Percentiles rank a stretch among this genome's conserved stretches.
phyloP scores from a whole-genome alignment of 1,140 invertebrate species.

The Euschistus heros region DNA sequence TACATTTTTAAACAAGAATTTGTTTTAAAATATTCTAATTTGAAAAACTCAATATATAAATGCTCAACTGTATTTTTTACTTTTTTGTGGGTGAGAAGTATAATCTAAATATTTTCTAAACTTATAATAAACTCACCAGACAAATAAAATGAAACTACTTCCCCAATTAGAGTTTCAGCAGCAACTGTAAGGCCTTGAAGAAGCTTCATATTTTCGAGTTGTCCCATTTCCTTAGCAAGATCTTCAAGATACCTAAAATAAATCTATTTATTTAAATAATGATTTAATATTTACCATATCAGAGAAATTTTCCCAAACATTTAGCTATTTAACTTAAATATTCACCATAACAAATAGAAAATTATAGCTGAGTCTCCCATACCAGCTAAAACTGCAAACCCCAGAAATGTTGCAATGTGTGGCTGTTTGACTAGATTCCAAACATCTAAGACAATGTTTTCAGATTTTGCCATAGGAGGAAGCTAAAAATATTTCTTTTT shows the following conservation, averaged over 20 bases:
- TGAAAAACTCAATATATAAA: no score
- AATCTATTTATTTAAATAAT: constrained; percentile 9
- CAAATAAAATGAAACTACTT: constrained; percentile 60
- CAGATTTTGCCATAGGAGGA: constrained; percentile 49
- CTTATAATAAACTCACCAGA: constrained; percentile 40
- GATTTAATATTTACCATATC: neutral
- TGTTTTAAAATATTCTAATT: no score
- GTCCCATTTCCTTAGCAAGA: constrained; percentile 46
- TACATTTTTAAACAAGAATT: no score
- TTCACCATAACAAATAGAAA: constrained; percentile 68
- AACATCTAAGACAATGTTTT: constrained; percentile 51
- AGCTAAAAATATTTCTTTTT: constrained; percentile 39
- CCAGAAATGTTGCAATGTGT: constrained; percentile 51
- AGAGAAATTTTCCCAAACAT: neutral
- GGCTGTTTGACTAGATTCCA: constrained; percentile 46
- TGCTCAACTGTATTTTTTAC: no score
- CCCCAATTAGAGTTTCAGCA: constrained; percentile 59
- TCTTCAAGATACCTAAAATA: constrained; percentile 56
- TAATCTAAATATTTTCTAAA: neutral
- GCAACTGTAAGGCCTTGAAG: constrained; percentile 64
- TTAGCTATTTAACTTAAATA: neutral
- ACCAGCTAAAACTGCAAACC: constrained; percentile 57
- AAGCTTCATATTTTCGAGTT: constrained; percentile 54
- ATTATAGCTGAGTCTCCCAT: constrained; percentile 65
- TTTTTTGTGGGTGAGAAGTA: no score